Evolutionary conservation across 2,113 vertebrate genomes (phyloP).

Genomic region (Maccullochella peelii): DNA sequence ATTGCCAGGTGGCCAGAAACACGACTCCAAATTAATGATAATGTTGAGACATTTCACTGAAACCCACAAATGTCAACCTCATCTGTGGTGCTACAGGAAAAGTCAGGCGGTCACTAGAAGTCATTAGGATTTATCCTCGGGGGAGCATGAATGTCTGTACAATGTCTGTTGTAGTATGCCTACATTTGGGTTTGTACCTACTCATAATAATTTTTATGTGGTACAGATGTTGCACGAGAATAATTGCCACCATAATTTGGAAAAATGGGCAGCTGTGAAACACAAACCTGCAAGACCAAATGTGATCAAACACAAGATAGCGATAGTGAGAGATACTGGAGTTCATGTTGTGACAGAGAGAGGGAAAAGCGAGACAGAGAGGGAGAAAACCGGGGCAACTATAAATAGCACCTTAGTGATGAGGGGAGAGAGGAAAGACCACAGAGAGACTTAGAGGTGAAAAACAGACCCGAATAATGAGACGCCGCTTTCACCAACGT

Average conservation of each 20-base stretch:
- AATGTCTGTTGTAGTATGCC: neutral
- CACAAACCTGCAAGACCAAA: slow-evolving; percentile 7
- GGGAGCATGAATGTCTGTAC: neutral
- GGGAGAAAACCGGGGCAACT: slow-evolving; percentile 81
- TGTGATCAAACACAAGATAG: slow-evolving; percentile 48
- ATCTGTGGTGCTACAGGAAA: neutral
- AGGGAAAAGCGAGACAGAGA: slow-evolving; percentile 57
- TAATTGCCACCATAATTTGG: neutral
- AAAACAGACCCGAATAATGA: slow-evolving; percentile 48
- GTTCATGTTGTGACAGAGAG: slow-evolving; percentile 58
- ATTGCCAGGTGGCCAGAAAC: neutral
- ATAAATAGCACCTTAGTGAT: slow-evolving; percentile 80
- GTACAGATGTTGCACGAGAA: neutral
- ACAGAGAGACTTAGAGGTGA: slow-evolving; percentile 51
- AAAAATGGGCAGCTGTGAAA: slow-evolving; percentile 15
- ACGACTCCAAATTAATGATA: too few species aligned
- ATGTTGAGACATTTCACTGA: neutral
- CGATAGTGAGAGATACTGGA: slow-evolving; percentile 48
- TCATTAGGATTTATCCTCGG: neutral
- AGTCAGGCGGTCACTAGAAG: neutral
- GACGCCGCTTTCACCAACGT: slow-evolving; percentile 11
- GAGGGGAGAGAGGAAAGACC: slow-evolving; percentile 73
- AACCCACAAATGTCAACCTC: neutral
- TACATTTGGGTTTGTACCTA: neutral
- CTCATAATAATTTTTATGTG: neutral